These are phyloP conservation scores for Andrena dorsata DNA, from an alignment of 2,888 invertebrate species.

Conservation along the genomic window DNA sequence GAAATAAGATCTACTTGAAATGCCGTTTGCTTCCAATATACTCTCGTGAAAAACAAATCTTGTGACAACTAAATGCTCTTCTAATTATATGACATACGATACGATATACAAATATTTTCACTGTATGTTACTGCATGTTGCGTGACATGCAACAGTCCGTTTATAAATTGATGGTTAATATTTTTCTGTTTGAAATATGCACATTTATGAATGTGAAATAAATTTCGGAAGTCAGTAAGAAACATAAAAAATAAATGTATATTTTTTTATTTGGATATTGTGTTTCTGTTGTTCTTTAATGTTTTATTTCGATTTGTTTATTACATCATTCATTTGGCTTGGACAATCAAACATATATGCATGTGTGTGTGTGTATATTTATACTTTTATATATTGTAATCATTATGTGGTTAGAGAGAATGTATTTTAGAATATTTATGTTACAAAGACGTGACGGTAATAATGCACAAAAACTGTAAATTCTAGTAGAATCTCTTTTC, in stretches of 20 bases:
- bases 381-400: not conserved
- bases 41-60: constrained; percentile 7
- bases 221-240: not conserved
- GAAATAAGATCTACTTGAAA: constrained; percentile 9
- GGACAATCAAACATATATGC: not conserved
- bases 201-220: not conserved
- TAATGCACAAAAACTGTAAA: not conserved
- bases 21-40: constrained; percentile 2
- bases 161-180: not conserved
- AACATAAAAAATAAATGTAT: not conserved
- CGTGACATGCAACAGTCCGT: constrained; percentile 15
- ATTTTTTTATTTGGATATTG: not conserved
- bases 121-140: constrained; percentile 18
- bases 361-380: not conserved
- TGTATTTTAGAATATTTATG: constrained; percentile 2
- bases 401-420: not conserved
- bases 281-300: not conserved
- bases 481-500: not conserved
- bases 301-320: constrained; percentile 11
- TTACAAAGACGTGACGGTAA: not conserved
- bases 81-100: constrained; percentile 10
- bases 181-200: not conserved
- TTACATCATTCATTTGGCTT: not conserved
- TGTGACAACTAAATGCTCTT: not conserved
- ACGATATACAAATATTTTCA: constrained; percentile 23